Evolutionary conservation across 2,797 vertebrate species (phyloP), one percentile per base, ranked within the genome.

Genomic region (Coreius guichenoti): DNA sequence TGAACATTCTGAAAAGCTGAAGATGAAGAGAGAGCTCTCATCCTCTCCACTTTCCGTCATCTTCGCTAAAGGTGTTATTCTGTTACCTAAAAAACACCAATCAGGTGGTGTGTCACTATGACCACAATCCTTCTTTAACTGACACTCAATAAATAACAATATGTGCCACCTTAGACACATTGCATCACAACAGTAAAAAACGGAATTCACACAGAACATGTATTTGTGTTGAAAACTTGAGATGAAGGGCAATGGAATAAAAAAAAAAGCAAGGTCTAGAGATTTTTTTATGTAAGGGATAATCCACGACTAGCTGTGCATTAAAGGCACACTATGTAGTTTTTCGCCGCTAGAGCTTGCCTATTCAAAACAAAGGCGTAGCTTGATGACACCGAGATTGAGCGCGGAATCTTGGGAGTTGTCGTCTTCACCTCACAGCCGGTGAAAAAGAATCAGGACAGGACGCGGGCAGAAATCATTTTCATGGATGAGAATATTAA

Each of bases 41-140:
- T 80, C 56, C 68, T 43, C 45, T 23, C 39, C 58, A 23, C 23
- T 36, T 39, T 85, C 56, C 1, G 45, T 80, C 58, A 65, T 23
- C 17, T 63, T 36, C 13, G 19, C 56, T 54, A 54, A 73, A 13
- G 56, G 4, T 67, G 69, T 74, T 74, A 74, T 85, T 29, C 29
- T 85, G 68, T 85, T 69, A 74, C 84, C 84, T 85, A 36, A 73
- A 72, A 80, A 65, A 83, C 69, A 82, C 36, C 65, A 61, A 79
- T 39, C 63, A 84, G 1, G 5, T 47, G 0, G 14, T 47, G 26
- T 12, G 11, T 33, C 51, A 58, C 33, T 13, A 49, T 21, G 29
- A 13, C 23, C 33, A 36, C 5, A 65, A 47, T 63, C 5, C 9
- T 19, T 73, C 21, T 78, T 23, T 29, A 54, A 26, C 17, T 68